Percentiles rank a stretch among this genome's conserved stretches.
Evolutionary conservation across 2,888 invertebrate genomes (phyloP).

Genomic region (Pammene aurita): DNA sequence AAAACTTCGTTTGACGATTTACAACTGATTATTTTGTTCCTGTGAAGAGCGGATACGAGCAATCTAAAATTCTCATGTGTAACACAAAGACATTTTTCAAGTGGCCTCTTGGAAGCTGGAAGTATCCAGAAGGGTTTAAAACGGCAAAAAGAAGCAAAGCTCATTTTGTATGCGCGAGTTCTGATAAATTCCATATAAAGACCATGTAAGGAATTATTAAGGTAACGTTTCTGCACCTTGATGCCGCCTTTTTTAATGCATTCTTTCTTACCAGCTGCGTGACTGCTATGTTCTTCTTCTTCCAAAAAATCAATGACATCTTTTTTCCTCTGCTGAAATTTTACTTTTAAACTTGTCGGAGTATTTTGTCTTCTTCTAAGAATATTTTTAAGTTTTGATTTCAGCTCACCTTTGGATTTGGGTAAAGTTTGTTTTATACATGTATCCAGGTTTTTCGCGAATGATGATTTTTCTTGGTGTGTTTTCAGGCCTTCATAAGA

Average conservation of each 20-base stretch:
- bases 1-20: neutral
- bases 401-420: too few species aligned
- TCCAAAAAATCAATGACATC: neutral
- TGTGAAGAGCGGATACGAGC: neutral
- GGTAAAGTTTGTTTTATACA: too few species aligned
- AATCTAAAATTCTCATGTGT: slow-evolving; percentile 13
- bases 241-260: neutral
- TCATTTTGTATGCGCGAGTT: neutral
- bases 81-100: slow-evolving; percentile 6
- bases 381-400: too few species aligned
- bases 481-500: too few species aligned
- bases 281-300: neutral
- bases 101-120: slow-evolving; percentile 2
- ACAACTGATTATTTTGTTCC: slow-evolving; percentile 1
- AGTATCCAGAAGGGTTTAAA: slow-evolving; percentile 1
- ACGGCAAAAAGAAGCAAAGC: slow-evolving; percentile 5
- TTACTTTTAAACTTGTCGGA: too few species aligned
- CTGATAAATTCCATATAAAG: slow-evolving; percentile 3
- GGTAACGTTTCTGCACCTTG: slow-evolving; percentile 3
- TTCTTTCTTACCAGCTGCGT: neutral
- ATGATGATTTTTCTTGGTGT: too few species aligned
- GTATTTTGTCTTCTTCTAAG: too few species aligned
- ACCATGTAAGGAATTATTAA: slow-evolving; percentile 1
- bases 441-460: too few species aligned
- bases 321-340: neutral